These are phyloP conservation scores for Spondyliosoma cantharus DNA, from an alignment of 2,797 vertebrate species.

Conservation along the genomic window DNA sequence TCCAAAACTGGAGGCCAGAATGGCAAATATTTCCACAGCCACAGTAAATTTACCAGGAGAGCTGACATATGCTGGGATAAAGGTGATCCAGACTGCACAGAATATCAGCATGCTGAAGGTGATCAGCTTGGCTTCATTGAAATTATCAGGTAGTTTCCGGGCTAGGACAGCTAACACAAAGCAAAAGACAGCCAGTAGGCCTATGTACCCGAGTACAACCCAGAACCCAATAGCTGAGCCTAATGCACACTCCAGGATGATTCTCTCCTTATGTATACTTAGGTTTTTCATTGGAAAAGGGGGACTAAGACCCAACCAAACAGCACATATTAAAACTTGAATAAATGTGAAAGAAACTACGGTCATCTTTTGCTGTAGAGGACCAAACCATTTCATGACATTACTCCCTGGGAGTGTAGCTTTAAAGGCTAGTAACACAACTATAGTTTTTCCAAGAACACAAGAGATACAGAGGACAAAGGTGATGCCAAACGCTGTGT, in stretches of 20 bases:
- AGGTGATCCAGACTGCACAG: slow-evolving; percentile 77
- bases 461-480: slow-evolving; percentile 78
- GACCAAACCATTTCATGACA: slow-evolving; percentile 80
- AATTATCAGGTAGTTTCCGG: slow-evolving; percentile 75
- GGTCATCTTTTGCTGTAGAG: slow-evolving; percentile 61
- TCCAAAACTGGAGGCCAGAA: slow-evolving; percentile 79
- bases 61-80: slow-evolving; percentile 79
- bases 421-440: slow-evolving; percentile 79
- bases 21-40: slow-evolving; percentile 80
- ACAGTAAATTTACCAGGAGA: slow-evolving; percentile 77
- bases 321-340: slow-evolving; percentile 67
- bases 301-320: slow-evolving; percentile 66
- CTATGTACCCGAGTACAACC: slow-evolving; percentile 74
- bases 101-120: slow-evolving; percentile 81
- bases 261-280: slow-evolving; percentile 60
- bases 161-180: slow-evolving; percentile 74
- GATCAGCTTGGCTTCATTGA: slow-evolving; percentile 78
- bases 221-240: slow-evolving; percentile 72
- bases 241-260: slow-evolving; percentile 77
- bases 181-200: slow-evolving; percentile 64
- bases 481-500: slow-evolving; percentile 75
- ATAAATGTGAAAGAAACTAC: slow-evolving; percentile 66
- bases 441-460: slow-evolving; percentile 77
- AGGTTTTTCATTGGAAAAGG: slow-evolving; percentile 65
- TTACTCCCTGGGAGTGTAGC: slow-evolving; percentile 76